Percentiles rank a stretch among this genome's conserved stretches.
Evolutionary conservation across 2,113 vertebrate species (phyloP).

Genomic region (Macquaria ambigua): DNA sequence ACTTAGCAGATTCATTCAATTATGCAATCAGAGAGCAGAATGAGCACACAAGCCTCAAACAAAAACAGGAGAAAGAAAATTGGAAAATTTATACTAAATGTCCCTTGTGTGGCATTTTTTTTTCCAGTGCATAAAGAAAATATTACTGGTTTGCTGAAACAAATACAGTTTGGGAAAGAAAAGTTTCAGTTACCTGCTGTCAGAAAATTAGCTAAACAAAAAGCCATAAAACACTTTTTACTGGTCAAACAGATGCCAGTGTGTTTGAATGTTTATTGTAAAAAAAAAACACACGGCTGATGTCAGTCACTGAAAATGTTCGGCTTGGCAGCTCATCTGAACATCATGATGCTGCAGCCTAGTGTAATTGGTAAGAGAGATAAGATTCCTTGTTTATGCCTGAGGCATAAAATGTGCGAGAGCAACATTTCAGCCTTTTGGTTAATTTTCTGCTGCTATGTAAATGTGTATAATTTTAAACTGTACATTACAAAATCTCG

Average conservation of each 20-base stretch:
- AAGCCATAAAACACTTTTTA: not conserved
- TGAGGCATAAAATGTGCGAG: slow-evolving; percentile 46
- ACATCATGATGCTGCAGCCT: slow-evolving; percentile 32
- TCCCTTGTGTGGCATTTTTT: not conserved
- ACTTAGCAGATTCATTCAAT: not conserved
- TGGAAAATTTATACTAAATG: not conserved
- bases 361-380: slow-evolving; percentile 42
- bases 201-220: not conserved
- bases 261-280: not conserved
- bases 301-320: slow-evolving; percentile 35
- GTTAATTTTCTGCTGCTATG: slow-evolving; percentile 6
- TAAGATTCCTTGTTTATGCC: slow-evolving; percentile 61
- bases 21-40: slow-evolving; percentile 8
- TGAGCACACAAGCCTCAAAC: not conserved
- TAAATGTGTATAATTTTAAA: slow-evolving; percentile 38
- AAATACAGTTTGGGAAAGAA: not conserved
- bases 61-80: not conserved
- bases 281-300: slow-evolving; percentile 4
- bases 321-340: slow-evolving; percentile 54
- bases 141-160: not conserved
- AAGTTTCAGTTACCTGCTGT: slow-evolving; percentile 1
- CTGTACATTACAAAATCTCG: slow-evolving; percentile 16
- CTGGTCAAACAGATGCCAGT: slow-evolving; percentile 5
- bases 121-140: not conserved
- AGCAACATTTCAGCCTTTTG: slow-evolving; percentile 39